Evolutionary conservation across 2,888 invertebrate species (phyloP), one percentile per base, ranked within the genome.

Genomic region (Oxystoma pomonae): DNA sequence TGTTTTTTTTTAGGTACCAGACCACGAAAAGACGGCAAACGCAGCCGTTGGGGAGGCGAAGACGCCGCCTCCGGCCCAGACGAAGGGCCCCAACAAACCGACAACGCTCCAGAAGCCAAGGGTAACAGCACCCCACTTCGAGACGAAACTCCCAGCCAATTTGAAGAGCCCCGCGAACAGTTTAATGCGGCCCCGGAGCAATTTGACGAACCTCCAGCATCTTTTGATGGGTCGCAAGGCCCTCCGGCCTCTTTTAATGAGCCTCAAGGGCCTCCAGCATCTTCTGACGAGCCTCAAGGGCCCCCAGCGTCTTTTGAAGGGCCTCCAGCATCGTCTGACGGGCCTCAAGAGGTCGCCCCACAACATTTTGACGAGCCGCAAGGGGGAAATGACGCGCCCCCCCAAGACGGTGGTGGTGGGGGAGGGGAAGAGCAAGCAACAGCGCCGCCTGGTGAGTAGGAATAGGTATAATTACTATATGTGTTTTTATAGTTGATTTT

Each of bases 101-200:
- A 59, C 1, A 16, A 53, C 53, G 35, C 58, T 5, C 35, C 17
- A 7, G 56, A 65, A 64, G 58, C 63, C 51, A 69, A 70, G 19
- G 73, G 75, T 12, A 72, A 71, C 62, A 71, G 71, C 7, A 77
- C 77, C 1, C 77, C 77, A 1, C 16, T 58, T 5, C 16, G 58
- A 5, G 58, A 58, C 49, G 58, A 58, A n/a, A 18, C 53, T 35
- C 35, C 35, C 12, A n/a, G n/a, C n/a, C 35, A 35, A 35, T 35
- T 35, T 35, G 35, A 35, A 35, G 35, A 35, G 35, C 3, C 3
- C 3, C 12, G 5, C 35, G 35, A 35, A 35, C 35, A 35, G 35
- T 7, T 3, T 35, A 7, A 7, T 35, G 35, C 3, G 12, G 35
- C 35, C 12, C n/a, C n/a, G n/a, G n/a, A n/a, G n/a, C n/a, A n/a